phyloP scores from a whole-genome alignment of 2,113 vertebrate genomes.

The Microtus richardsoni region DNA sequence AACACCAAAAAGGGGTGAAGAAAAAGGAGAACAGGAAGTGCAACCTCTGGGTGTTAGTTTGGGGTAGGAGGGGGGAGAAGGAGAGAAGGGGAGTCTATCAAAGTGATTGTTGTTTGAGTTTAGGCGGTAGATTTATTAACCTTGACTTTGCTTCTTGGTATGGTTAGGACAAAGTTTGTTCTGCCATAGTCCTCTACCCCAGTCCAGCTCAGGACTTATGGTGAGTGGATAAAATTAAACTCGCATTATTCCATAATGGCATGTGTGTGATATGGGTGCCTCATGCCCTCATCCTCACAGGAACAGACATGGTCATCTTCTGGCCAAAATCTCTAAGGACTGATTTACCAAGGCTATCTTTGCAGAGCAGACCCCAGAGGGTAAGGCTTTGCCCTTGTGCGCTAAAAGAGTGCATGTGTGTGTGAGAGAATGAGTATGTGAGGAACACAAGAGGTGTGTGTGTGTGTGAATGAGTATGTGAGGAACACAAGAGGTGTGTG shows the following conservation, averaged over 20 bases:
- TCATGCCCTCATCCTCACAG: not conserved
- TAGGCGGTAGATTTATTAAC: conserved; percentile 81
- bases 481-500: too few species aligned
- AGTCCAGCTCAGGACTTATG: not conserved
- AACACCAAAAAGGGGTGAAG: not conserved
- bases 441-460: too few species aligned
- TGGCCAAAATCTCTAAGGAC: conserved; percentile 39
- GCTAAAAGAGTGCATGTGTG: not conserved
- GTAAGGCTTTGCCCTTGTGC: conserved; percentile 34
- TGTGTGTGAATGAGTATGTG: too few species aligned
- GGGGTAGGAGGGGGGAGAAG: not conserved
- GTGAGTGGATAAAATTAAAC: conserved; percentile 35
- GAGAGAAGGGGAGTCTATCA: conserved; percentile 67
- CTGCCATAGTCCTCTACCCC: not conserved
- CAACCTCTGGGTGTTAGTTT: not conserved
- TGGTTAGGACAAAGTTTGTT: not conserved
- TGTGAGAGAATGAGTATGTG: not conserved
- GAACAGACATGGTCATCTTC: not conserved
- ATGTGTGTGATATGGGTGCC: not conserved
- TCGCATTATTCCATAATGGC: not conserved
- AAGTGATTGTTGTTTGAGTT: conserved; percentile 41
- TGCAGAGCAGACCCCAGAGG: conserved; percentile 47
- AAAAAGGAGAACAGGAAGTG: not conserved
- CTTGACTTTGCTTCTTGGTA: conserved; percentile 85
- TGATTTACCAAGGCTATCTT: conserved; percentile 60